Conservation (phyloP, 2,113 vertebrate genomes). For the Paedocypris sp. region DNA sequence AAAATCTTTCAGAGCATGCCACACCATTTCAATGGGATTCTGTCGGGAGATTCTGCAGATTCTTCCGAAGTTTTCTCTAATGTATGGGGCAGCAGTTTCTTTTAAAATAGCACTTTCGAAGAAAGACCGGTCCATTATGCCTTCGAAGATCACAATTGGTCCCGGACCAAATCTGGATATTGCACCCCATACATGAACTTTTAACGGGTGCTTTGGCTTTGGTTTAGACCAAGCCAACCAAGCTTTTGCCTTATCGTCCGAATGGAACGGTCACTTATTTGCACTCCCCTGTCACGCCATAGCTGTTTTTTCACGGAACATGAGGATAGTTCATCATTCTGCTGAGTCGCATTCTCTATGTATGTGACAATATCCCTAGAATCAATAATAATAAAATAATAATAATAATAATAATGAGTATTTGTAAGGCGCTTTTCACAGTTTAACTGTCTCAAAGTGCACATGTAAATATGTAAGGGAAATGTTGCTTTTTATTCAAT, state of each 20-base stretch:
- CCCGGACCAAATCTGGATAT: too few species aligned
- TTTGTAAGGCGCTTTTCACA: too few species aligned
- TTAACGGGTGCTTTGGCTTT: background rate
- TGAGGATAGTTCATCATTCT: background rate
- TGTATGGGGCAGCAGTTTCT: background rate
- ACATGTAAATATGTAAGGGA: too few species aligned
- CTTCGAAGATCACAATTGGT: too few species aligned
- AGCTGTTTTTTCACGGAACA: background rate
- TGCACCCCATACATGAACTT: too few species aligned
- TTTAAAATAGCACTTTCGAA: background rate
- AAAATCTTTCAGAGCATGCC: background rate
- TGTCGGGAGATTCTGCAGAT: background rate
- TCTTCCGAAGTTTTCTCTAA: too few species aligned
- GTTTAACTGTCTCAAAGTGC: too few species aligned
- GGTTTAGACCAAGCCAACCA: background rate
- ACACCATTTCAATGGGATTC: constrained; percentile 6
- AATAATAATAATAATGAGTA: too few species aligned
- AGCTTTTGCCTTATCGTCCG: background rate
- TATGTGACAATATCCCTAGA: background rate
- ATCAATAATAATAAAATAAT: background rate
- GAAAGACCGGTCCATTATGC: too few species aligned
- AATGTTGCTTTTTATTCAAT: too few species aligned
- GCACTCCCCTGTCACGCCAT: background rate
- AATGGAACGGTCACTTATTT: background rate
- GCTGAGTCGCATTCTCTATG: background rate